These are phyloP conservation scores for Unio delphinus DNA, from an alignment of 2,888 invertebrate species.

Conservation along the genomic window DNA sequence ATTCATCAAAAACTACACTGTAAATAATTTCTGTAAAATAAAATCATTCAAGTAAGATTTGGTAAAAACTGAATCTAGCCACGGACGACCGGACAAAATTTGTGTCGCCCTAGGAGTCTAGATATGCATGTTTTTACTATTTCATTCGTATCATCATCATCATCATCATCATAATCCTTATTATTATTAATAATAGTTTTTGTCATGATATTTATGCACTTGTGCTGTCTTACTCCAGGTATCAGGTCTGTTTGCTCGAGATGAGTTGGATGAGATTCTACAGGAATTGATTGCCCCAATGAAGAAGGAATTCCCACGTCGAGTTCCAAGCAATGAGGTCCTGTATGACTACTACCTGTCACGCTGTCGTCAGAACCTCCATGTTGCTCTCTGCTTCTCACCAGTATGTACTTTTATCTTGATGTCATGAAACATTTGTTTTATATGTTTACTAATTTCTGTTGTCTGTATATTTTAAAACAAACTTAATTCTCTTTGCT, in stretches of 20 bases:
- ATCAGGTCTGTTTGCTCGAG: slow-evolving; percentile 93
- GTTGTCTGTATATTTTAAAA: too few relatives aligned
- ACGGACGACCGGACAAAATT: too few relatives aligned
- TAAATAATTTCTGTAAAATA: too few relatives aligned
- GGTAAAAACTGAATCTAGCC: too few relatives aligned
- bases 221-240: slow-evolving; percentile 73
- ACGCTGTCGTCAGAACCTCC: slow-evolving; percentile 91
- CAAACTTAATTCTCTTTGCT: too few relatives aligned
- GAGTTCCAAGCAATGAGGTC: slow-evolving; percentile 88
- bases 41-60: too few relatives aligned
- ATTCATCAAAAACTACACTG: too few relatives aligned
- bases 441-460: too few relatives aligned
- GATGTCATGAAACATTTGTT: too few relatives aligned
- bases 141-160: background rate
- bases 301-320: slow-evolving; percentile 93
- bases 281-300: slow-evolving; percentile 92
- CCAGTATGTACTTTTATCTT: slow-evolving; percentile 78
- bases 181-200: background rate
- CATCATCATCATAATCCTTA: too few relatives aligned
- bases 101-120: too few relatives aligned
- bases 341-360: slow-evolving; percentile 95
- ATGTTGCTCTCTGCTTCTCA: slow-evolving; percentile 95
- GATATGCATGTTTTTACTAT: too few relatives aligned
- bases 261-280: slow-evolving; percentile 95
- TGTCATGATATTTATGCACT: background rate